Evolutionary conservation across 2,797 vertebrate species (phyloP).

Genomic region (Takifugu ocellatus): DNA sequence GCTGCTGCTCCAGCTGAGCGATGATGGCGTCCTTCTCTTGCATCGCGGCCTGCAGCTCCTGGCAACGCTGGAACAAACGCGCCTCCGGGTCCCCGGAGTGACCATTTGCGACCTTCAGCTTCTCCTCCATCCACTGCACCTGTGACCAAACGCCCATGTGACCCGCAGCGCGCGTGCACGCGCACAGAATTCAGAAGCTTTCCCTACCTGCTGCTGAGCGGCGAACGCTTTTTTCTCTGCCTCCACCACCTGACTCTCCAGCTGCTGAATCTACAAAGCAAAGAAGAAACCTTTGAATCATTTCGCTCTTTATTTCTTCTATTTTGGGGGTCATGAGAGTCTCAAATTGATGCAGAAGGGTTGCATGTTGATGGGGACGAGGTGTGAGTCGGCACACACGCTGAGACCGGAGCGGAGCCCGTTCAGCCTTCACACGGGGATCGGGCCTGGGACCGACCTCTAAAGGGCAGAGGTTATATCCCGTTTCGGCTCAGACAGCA

Average conservation of each 20-base stretch:
- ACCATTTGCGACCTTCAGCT: conserved; percentile 86
- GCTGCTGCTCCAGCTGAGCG: conserved; percentile 84
- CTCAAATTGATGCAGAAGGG: conserved; percentile 3
- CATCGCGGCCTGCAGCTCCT: conserved; percentile 84
- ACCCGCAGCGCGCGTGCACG: not conserved
- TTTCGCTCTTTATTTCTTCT: not conserved
- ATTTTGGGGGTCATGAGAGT: not conserved
- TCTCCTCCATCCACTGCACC: conserved; percentile 97
- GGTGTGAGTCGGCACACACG: conserved; percentile 18
- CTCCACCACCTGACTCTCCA: conserved; percentile 92
- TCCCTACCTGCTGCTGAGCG: conserved; percentile 89
- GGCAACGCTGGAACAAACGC: conserved; percentile 85
- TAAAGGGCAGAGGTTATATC: conserved; percentile 31
- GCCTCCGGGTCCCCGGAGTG: conserved; percentile 87
- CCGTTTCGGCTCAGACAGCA: conserved; percentile 4
- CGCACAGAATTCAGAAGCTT: not conserved
- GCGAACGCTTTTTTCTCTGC: conserved; percentile 88
- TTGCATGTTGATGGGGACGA: conserved; percentile 22
- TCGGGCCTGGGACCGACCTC: too few relatives aligned
- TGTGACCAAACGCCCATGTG: conserved; percentile 41
- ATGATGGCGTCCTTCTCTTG: conserved; percentile 91
- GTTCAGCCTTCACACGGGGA: conserved; percentile 35
- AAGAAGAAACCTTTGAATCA: not conserved
- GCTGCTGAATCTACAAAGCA: conserved; percentile 87
- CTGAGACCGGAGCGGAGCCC: conserved; percentile 32